Evolutionary conservation across 53 echinoderm and acorn worm genomes (phyloP).

Genomic region (Apostichopus leukothele): DNA sequence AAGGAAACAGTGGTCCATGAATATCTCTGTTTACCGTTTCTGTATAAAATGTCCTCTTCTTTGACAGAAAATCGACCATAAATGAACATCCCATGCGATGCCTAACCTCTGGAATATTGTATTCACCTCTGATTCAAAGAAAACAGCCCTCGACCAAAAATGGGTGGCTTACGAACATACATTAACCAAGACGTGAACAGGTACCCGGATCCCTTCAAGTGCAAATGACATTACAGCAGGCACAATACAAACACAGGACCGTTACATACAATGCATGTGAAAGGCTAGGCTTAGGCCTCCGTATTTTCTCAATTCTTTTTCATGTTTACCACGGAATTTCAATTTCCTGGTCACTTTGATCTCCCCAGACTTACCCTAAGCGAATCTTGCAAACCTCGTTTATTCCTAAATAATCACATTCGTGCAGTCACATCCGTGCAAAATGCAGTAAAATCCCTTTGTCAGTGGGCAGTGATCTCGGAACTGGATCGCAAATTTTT

Average conservation of each 20-base stretch:
- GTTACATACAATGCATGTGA: slow-evolving; percentile 37
- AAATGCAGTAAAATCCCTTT: slow-evolving; percentile 44
- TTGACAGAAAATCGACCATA: neutral
- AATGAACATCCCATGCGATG: neutral
- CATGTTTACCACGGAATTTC: slow-evolving; percentile 13
- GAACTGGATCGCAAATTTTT: slow-evolving; percentile 44
- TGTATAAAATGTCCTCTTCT: neutral
- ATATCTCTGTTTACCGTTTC: neutral
- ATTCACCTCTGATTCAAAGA: neutral
- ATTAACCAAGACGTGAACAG: slow-evolving; percentile 18
- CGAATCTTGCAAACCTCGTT: slow-evolving; percentile 37
- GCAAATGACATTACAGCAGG: slow-evolving; percentile 18
- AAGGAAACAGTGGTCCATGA: neutral
- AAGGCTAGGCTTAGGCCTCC: slow-evolving; percentile 45
- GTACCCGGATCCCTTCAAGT: slow-evolving; percentile 43
- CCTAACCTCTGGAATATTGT: neutral
- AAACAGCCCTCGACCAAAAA: neutral
- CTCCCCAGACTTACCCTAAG: slow-evolving; percentile 31
- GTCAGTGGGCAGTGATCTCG: slow-evolving; percentile 38
- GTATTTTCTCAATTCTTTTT: neutral
- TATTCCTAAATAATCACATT: slow-evolving; percentile 50
- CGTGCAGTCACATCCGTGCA: slow-evolving; percentile 40
- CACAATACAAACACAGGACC: slow-evolving; percentile 38
- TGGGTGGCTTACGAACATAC: slow-evolving; percentile 7
- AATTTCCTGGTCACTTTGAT: neutral